Base-by-base conservation (phyloP, 2,888 invertebrate species). In the Dicroscelio sp. region DNA sequence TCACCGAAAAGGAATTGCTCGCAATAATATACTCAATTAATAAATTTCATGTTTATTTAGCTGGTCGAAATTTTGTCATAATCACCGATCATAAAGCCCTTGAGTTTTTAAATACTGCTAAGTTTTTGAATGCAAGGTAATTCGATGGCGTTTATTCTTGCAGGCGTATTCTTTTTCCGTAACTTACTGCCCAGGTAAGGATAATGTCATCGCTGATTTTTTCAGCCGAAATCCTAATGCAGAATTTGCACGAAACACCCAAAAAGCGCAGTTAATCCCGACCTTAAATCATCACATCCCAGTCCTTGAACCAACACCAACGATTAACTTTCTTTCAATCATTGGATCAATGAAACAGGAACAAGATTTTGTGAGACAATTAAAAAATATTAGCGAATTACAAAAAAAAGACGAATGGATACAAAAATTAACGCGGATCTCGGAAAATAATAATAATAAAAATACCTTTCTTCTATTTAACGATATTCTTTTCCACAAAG, bases 81-180 rank as follows among this genome's bases (percentile, higher is more conserved):
- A 60, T 88, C 0, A 78, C n/a, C 5, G 88, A 84, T 38, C 84
- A 65, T 10, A 65, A 65, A 33, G 65, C 65, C 8, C 65, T 65
- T 10, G 65, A 65, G n/a, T 65, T 35, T 80, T 4, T 69, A 25
- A 79, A 79, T 31, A 79, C 31, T 23, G 79, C 79, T 1, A 12
- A 23, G 27, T 93, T 85, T 75, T 73, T 75, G 12, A 91, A 75
- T 76, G 2, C 73, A 2, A 23, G 92, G 1, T 93, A 1, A 75
- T 75, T 1, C 48, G 93, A n/a, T 93, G 91, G 93, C 76, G 69
- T 43, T 6, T 92, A 30, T 38, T 92, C 8, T 30, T 92, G 6
- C 89, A 88, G 31, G 35, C 82, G 1, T 55, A 10, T n/a, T 10
- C 8, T 17, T 92, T 85, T 27, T 31, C 43, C 0, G 27, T 89